These are phyloP conservation scores for Chionoecetes opilio DNA, from an alignment of 1,140 invertebrate species.

Conservation along the genomic window DNA sequence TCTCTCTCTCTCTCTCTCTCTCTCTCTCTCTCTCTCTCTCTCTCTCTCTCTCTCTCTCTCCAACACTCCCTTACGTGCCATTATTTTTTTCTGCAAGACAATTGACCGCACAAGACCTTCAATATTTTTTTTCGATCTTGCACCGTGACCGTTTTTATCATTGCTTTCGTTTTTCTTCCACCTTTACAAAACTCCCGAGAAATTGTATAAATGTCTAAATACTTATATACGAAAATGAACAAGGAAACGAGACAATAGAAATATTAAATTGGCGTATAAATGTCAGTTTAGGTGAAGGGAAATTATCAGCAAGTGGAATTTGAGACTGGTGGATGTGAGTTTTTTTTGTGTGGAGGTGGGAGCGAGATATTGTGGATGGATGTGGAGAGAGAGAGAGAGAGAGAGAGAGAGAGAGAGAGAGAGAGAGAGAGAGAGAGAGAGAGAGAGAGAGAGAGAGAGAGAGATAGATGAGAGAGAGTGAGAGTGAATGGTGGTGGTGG, in stretches of 20 bases:
- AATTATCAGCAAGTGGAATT: too few species aligned
- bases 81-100: neutral
- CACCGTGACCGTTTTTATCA: neutral
- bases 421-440: too few species aligned
- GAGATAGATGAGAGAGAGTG: too few species aligned
- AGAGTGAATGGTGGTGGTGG: too few species aligned
- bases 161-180: neutral
- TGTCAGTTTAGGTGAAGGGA: neutral
- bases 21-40: neutral
- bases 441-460: too few species aligned
- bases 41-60: neutral
- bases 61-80: neutral
- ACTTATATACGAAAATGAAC: neutral
- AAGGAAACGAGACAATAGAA: neutral
- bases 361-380: too few species aligned
- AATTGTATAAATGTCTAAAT: too few species aligned
- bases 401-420: too few species aligned
- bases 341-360: too few species aligned
- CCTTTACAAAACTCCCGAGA: conserved; percentile 8
- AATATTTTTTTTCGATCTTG: neutral
- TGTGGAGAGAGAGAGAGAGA: too few species aligned
- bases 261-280: neutral
- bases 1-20: neutral
- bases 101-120: neutral
- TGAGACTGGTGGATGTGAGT: too few species aligned